Base-by-base conservation (phyloP, 2,113 vertebrate genomes). In the Rhizomys pruinosus region DNA sequence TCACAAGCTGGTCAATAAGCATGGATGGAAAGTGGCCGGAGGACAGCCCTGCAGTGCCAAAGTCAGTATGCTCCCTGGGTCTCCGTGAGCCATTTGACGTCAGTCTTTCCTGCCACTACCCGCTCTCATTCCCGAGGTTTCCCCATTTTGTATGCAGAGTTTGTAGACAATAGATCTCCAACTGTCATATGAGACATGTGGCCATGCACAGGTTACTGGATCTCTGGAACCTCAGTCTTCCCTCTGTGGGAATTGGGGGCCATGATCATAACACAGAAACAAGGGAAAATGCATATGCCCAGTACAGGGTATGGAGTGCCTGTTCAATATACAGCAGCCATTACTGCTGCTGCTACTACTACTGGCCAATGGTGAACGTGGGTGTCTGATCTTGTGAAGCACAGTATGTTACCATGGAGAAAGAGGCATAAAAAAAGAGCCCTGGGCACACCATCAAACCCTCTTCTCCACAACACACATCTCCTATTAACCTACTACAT, bases 251-350 rank as follows among this genome's bases (percentile, higher is more conserved):
- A 80, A 42, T 73, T 42, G 34, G 73, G 52, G 64, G 37, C 25
- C n/a, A 44, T 42, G 59, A 82, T 3, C 32, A 22, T 0, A 52
- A 13, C 47, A 42, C 39, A 55, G 0, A 37, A 34, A 57, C 23
- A 17, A 29, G 0, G 5, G 0, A 17, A 39, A 12, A 4, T 32
- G 39, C 0, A 1, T 0, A 61, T 47, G 37, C 17, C 57, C n/a
- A 17, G 23, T 17, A 55, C 1, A 34, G 12, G 27, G 8, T 25
- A 29, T 66, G 88, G 5, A 27, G 44, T 29, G 76, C 59, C 73
- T 9, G 9, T 29, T 19, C 73, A 34, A 29, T 3, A 10, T 22
- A 34, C 12, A 44, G 76, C 22, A 63, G 81, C 23, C 25, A 7
- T 44, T 16, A 55, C 9, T 27, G 52, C 0, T 61, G 55, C 64